Base-by-base conservation (phyloP, 35 echinoderm and acorn worm genomes). In the Anneissia japonica region DNA sequence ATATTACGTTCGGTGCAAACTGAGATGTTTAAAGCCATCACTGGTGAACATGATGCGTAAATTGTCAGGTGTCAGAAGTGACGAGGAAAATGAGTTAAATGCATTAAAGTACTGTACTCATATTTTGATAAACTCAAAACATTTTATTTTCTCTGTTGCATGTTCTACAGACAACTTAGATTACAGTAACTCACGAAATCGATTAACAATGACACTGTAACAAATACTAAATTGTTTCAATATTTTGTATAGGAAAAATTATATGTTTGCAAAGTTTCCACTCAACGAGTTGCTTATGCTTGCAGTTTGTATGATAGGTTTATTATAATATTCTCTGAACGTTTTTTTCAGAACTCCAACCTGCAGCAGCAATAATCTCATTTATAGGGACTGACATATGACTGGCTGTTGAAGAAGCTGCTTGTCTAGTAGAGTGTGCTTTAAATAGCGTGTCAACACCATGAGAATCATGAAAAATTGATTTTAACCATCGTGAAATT, bases 371-470 rank as follows among this genome's bases (percentile, higher is more conserved):
- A 4, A 81, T 39, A 30, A 81, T 81, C n/a, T 39, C 79, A 40
- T 81, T 40, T 3, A 81, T 40, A 2, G 79, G 9, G 29, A 40
- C 79, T 39, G 36, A 41, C 79, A 39, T 39, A 81, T 9, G 31
- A 16, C 35, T 0, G 11, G 83, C 83, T 19, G 34, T 23, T 34
- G 83, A 85, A 74, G 38, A 32, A 32, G 83, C 51, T 85, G 83
- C 83, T 35, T 56, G 4, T 72, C 83, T 85, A 30, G 55, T 72
- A 75, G 45, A 73, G 72, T 85, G 83, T 32, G 83, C 45, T 76
- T 31, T 85, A 35, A 74, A 85, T 23, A 35, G 10, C 33, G 29
- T 0, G 17, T 30, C 30, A 77, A 35, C 76, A 3, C 32, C 36
- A 34, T n/a, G 12, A 13, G 76, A 34, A 32, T 34, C 23, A 23